Evolutionary conservation across 2,797 vertebrate genomes (phyloP).

Genomic region (Molossus alvarezi): DNA sequence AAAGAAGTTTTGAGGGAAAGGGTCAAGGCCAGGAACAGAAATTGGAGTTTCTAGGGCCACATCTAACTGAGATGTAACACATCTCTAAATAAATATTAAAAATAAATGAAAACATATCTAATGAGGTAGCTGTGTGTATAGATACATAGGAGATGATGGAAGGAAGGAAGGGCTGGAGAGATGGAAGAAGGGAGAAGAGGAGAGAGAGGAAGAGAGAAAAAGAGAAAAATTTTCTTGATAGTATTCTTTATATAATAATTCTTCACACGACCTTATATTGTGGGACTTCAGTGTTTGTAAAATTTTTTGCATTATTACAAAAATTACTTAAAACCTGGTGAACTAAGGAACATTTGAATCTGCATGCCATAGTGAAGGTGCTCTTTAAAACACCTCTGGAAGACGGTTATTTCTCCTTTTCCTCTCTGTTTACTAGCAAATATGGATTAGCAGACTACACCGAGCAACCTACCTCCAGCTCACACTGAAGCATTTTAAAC

Average conservation of each 20-base stretch:
- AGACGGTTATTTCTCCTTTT: not conserved
- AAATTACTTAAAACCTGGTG: conserved; percentile 1
- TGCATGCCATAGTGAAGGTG: not conserved
- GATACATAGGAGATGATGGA: not conserved
- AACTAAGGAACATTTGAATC: not conserved
- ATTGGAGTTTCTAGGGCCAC: not conserved
- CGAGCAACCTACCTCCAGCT: conserved; percentile 41
- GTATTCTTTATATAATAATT: not conserved
- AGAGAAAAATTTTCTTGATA: not conserved
- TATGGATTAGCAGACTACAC: conserved; percentile 23
- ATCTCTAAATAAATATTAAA: not conserved
- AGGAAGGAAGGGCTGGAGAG: not conserved
- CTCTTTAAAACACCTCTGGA: not conserved
- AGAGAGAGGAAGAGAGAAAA: not conserved
- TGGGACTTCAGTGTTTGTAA: not conserved
- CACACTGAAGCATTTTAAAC: conserved; percentile 40
- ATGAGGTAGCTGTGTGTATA: not conserved
- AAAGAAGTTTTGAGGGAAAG: not conserved
- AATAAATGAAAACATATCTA: not conserved
- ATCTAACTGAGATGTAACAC: not conserved
- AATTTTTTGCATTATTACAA: not conserved
- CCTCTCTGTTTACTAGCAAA: conserved; percentile 67
- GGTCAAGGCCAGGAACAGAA: not conserved
- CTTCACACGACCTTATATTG: not conserved
- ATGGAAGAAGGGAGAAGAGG: not conserved